Base-by-base conservation (phyloP, 2,113 vertebrate genomes). In the Leucopsar rothschildi region DNA sequence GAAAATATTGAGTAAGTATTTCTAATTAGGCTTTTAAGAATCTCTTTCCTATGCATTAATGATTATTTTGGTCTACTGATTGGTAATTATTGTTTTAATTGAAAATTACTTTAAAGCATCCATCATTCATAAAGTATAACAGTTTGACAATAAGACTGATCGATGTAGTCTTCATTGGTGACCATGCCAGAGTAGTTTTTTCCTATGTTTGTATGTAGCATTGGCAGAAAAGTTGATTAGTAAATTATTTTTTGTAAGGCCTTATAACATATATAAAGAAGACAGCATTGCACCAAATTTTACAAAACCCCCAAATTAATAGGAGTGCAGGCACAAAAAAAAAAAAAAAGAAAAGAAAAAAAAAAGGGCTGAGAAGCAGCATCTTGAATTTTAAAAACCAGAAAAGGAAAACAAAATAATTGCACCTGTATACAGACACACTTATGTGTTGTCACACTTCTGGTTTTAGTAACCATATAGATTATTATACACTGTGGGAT, bases 391-490 rank as follows among this genome's bases (percentile, higher is more conserved):
- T 59, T 61, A n/a, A 45, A 87, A 70, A 55, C 7, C 9, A 66
- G 39, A 50, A 47, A 76, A 60, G 5, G 11, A 3, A 29, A 70
- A 47, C 18, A 53, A 42, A 63, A 8, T 23, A 21, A 0, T 44
- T 64, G 33, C 42, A 40, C 4, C 77, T 73, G 4, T 37, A 7
- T 50, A 47, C 8, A 49, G 57, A 72, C 5, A 18, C 12, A 29
- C 12, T 29, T 73, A 15, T 1, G 4, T 49, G 6, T 56, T 64
- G 52, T 64, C 77, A 76, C 9, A 39, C 1, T 47, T 50, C 22
- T 0, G 0, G 6, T 45, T 92, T 91, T 53, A 28, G 20, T 63
- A 49, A 40, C 18, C 8, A 2, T 55, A 5, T 66, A 68, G 33
- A 33, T 25, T 29, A 27, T 69, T 70, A 21, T 37, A 15, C 15